Evolutionary conservation across 2,797 vertebrate genomes (phyloP).

Genomic region (Clarias platycephalus): DNA sequence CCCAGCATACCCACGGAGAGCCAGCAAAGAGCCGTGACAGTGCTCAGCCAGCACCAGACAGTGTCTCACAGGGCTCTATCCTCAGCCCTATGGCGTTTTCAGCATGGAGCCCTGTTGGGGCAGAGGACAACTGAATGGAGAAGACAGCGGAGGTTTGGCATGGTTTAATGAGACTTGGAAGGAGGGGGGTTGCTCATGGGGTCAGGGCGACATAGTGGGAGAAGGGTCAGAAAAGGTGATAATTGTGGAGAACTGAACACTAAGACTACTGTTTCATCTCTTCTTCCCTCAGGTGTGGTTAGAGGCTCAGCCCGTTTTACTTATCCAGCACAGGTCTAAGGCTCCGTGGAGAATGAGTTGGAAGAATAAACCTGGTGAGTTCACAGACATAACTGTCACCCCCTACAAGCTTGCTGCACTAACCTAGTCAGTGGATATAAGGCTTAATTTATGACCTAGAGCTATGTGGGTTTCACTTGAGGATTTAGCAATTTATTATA

Average conservation of each 20-base stretch:
- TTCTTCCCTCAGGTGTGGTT: conserved; percentile 58
- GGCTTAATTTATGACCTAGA: conserved; percentile 37
- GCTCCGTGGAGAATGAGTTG: conserved; percentile 53
- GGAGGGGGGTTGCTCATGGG: conserved; percentile 49
- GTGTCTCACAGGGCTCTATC: conserved; percentile 61
- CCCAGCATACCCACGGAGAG: conserved; percentile 66
- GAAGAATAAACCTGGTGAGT: conserved; percentile 70
- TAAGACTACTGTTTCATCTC: conserved; percentile 51
- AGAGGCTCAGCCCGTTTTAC: conserved; percentile 45
- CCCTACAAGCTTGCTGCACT: conserved; percentile 75
- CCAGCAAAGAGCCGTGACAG: conserved; percentile 62
- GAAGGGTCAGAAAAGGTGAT: conserved; percentile 54
- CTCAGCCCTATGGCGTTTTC: conserved; percentile 60
- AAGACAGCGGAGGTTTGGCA: conserved; percentile 49
- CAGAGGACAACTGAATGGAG: conserved; percentile 55
- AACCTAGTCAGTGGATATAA: conserved; percentile 72
- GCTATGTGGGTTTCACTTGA: conserved; percentile 18
- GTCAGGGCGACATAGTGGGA: conserved; percentile 56
- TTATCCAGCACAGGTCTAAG: conserved; percentile 49
- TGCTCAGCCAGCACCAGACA: conserved; percentile 70
- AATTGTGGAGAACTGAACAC: conserved; percentile 48
- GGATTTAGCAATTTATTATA: conserved; percentile 62
- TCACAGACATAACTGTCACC: conserved; percentile 77
- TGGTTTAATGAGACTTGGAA: conserved; percentile 52
- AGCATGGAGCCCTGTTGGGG: conserved; percentile 58